A percentile compares a stretch with the other conserved stretches of the same genome.
These are phyloP conservation scores for Pelosia muscerda DNA, from an alignment of 2,888 invertebrate genomes.

Conservation along the genomic window DNA sequence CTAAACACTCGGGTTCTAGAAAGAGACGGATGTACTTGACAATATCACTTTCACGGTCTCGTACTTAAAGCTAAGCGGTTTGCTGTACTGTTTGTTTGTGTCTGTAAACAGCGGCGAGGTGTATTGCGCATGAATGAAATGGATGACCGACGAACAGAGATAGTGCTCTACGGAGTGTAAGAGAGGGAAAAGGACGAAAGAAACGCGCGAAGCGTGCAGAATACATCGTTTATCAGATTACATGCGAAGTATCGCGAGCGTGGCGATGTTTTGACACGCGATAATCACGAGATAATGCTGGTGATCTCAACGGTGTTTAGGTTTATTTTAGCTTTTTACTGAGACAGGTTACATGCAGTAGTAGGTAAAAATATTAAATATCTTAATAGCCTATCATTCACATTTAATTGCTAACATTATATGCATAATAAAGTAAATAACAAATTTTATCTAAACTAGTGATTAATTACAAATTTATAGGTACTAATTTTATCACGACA, in stretches of 20 bases:
- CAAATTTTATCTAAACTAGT: neutral
- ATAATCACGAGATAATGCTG: constrained; percentile 87
- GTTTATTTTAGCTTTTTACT: constrained; percentile 86
- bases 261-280: constrained; percentile 88
- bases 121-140: constrained; percentile 87
- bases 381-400: neutral
- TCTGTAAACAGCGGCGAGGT: constrained; percentile 86
- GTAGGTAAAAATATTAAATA: constrained; percentile 61
- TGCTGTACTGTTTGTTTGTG: constrained; percentile 87
- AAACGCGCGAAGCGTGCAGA: constrained; percentile 82
- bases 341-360: constrained; percentile 69
- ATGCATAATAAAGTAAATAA: neutral
- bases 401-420: constrained; percentile 1
- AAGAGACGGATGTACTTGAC: constrained; percentile 81
- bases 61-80: constrained; percentile 87
- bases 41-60: constrained; percentile 87
- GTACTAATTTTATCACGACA: neutral
- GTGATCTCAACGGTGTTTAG: constrained; percentile 85
- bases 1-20: constrained; percentile 75
- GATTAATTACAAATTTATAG: neutral
- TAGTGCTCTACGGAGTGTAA: constrained; percentile 46
- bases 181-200: constrained; percentile 64
- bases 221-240: constrained; percentile 88
- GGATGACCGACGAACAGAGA: constrained; percentile 79
- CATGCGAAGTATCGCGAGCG: constrained; percentile 87